Conservation (phyloP, 2,888 invertebrate genomes). For the Hetaerina titia region DNA sequence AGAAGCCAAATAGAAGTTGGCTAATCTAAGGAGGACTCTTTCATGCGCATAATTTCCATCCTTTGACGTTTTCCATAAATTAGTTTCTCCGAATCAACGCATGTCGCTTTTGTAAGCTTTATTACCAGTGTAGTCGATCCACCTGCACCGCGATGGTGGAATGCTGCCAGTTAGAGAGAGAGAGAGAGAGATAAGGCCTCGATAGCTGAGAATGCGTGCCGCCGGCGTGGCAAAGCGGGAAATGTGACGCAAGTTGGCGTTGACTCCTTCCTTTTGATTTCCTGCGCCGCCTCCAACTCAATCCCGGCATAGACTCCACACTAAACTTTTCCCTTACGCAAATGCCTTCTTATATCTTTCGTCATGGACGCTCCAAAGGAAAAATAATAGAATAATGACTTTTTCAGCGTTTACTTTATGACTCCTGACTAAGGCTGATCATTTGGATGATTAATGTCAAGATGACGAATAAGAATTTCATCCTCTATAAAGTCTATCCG, state of each 20-base stretch:
- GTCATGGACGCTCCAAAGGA: neutral
- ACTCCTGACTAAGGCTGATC: neutral
- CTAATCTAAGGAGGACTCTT: neutral
- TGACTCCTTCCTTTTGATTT: neutral
- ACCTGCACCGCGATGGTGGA: neutral
- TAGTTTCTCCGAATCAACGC: neutral
- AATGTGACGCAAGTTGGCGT: neutral
- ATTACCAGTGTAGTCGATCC: neutral
- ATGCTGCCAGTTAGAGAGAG: neutral
- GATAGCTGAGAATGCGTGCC: neutral
- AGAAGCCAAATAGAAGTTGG: neutral
- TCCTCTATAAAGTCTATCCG: neutral
- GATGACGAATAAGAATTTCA: neutral
- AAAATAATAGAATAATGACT: neutral
- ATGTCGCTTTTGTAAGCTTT: neutral
- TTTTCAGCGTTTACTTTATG: neutral
- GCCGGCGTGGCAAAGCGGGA: neutral
- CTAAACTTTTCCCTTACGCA: neutral
- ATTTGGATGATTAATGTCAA: neutral
- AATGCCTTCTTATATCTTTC: neutral
- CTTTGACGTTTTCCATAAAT: neutral
- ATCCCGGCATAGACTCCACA: neutral
- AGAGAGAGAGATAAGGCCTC: neutral
- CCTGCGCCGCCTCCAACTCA: neutral
- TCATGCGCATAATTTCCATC: neutral